These are phyloP conservation scores for Hipparchia semele DNA, from an alignment of 2,888 invertebrate genomes.

Conservation along the genomic window DNA sequence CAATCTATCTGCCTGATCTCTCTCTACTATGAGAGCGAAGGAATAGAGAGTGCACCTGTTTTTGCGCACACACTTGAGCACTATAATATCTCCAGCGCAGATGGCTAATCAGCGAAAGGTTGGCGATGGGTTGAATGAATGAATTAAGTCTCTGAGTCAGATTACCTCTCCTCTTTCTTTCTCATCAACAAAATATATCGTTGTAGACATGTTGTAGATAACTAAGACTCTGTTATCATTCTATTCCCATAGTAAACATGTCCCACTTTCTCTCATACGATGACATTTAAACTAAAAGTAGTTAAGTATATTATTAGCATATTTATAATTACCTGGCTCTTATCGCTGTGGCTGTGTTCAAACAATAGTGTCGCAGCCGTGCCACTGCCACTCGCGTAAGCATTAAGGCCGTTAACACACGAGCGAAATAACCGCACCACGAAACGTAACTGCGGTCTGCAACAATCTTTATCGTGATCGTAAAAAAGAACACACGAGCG, in stretches of 20 bases:
- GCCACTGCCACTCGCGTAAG: conserved; percentile 4
- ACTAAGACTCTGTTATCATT: neutral
- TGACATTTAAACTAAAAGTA: conserved; percentile 11
- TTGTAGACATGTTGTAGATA: neutral
- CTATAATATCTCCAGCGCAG: no score
- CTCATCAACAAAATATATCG: no score
- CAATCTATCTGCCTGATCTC: no score
- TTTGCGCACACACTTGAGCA: no score
- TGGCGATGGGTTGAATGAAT: no score
- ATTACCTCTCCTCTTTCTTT: no score
- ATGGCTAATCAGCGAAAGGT: no score
- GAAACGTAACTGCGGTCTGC: no score
- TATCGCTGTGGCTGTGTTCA: conserved; percentile 2
- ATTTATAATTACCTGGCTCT: conserved; percentile 2
- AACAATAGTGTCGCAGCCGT: conserved; percentile 10
- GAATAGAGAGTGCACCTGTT: no score
- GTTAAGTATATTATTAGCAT: conserved; percentile 1
- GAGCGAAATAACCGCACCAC: neutral
- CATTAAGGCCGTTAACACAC: neutral
- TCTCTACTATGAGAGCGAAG: no score
- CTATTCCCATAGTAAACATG: conserved; percentile 3
- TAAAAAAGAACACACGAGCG: neutral
- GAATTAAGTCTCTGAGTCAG: no score
- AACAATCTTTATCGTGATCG: no score
- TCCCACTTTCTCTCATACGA: conserved; percentile 11